Percentiles rank a stretch among this genome's conserved stretches.
phyloP scores from a whole-genome alignment of 1,140 invertebrate species.

The Conopomorpha cramerella region DNA sequence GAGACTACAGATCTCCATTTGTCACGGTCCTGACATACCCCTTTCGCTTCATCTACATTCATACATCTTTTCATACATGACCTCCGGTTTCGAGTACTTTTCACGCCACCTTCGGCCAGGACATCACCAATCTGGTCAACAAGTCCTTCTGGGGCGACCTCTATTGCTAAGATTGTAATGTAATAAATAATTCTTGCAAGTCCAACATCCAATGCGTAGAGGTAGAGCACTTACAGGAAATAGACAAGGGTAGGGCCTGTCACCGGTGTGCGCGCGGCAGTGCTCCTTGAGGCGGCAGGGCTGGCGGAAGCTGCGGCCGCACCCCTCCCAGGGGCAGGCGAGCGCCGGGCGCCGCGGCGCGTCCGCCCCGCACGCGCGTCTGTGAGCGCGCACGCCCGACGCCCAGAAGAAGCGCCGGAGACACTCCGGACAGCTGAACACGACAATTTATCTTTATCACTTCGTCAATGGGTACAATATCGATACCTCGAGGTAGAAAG shows the following conservation, averaged over 20 bases:
- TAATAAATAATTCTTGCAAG: neutral
- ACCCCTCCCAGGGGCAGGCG: conserved; percentile 70
- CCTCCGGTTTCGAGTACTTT: too few relatives aligned
- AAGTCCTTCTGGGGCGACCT: too few relatives aligned
- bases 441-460: conserved; percentile 4
- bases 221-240: conserved; percentile 11
- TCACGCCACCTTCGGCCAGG: too few relatives aligned
- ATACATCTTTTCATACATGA: too few relatives aligned
- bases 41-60: neutral
- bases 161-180: neutral
- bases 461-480: too few relatives aligned
- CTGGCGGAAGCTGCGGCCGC: conserved; percentile 73
- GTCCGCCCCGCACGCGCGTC: conserved; percentile 62
- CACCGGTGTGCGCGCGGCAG: conserved; percentile 73
- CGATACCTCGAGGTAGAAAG: too few relatives aligned
- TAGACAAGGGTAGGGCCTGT: conserved; percentile 71
- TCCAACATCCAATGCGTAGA: too few relatives aligned
- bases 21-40: too few relatives aligned
- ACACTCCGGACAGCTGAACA: conserved; percentile 66
- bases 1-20: too few relatives aligned
- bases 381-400: conserved; percentile 63
- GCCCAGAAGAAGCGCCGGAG: conserved; percentile 71
- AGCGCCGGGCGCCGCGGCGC: conserved; percentile 63
- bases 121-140: too few relatives aligned
- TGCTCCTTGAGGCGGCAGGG: conserved; percentile 76